These are phyloP conservation scores for Cylindroiulus punctatus DNA, from an alignment of 2,888 invertebrate genomes.

Conservation along the genomic window DNA sequence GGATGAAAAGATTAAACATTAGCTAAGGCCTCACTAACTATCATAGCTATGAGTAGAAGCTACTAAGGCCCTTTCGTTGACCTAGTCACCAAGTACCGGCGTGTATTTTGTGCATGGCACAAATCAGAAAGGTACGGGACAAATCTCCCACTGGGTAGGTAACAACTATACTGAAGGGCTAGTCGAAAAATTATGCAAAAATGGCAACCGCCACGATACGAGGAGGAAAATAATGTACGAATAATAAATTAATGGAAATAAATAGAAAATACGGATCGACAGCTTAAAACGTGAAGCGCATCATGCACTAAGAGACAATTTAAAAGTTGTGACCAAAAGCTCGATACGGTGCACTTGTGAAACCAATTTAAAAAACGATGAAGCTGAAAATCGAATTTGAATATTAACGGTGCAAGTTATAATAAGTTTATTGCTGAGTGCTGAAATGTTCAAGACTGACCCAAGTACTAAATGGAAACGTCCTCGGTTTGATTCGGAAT, in stretches of 20 bases:
- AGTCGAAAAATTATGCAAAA: slow-evolving; percentile 15
- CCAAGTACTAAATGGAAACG: neutral
- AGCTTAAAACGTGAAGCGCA: neutral
- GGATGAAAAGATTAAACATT: neutral
- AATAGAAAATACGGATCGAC: neutral
- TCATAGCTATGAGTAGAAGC: neutral
- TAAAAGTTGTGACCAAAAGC: slow-evolving; percentile 12
- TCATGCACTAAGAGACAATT: neutral
- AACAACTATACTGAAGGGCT: neutral
- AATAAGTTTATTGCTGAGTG: neutral
- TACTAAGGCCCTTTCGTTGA: neutral
- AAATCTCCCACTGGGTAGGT: neutral
- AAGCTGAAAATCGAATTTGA: neutral
- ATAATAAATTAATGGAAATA: neutral
- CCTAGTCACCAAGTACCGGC: neutral
- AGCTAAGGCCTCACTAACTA: neutral
- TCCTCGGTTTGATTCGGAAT: neutral
- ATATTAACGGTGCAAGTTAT: neutral
- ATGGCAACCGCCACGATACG: neutral
- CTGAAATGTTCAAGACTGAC: neutral
- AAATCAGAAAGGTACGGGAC: neutral
- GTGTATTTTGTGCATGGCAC: slow-evolving; percentile 32
- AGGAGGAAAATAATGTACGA: neutral
- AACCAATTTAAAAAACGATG: neutral
- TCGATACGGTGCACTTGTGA: neutral